A percentile compares a stretch with the other conserved stretches of the same genome.
These are phyloP conservation scores for Acrocephalus scirpaceus DNA, from an alignment of 2,797 vertebrate species.

Conservation along the genomic window DNA sequence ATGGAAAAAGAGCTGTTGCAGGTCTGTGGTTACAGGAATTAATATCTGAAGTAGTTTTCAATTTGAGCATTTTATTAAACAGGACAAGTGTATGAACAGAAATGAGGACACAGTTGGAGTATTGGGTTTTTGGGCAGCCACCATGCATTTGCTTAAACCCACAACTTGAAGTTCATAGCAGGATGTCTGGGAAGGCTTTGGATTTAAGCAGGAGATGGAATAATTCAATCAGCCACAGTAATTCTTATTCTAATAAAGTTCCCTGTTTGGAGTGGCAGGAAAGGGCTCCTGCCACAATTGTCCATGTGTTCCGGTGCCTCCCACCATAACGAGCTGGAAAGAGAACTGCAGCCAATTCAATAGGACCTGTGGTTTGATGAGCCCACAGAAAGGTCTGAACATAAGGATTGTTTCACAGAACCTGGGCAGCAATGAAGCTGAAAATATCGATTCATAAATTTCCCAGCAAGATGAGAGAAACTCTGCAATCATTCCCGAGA, in stretches of 20 bases:
- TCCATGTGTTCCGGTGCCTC: slow-evolving; percentile 44
- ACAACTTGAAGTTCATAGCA: neutral
- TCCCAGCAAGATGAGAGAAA: slow-evolving; percentile 32
- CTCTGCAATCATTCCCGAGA: neutral
- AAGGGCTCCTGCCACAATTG: slow-evolving; percentile 7
- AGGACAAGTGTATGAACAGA: neutral
- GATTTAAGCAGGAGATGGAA: neutral
- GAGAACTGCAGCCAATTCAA: slow-evolving; percentile 52
- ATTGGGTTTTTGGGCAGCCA: neutral
- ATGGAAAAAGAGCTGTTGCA: neutral
- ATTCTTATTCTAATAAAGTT: slow-evolving; percentile 43
- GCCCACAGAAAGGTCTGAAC: slow-evolving; percentile 53
- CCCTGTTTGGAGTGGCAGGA: slow-evolving; percentile 7
- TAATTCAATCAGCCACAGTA: neutral
- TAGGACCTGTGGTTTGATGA: slow-evolving; percentile 47
- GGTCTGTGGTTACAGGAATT: neutral
- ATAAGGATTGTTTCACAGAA: slow-evolving; percentile 71
- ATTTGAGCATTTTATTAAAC: neutral
- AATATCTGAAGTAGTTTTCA: neutral
- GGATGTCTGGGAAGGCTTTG: neutral
- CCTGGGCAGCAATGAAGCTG: slow-evolving; percentile 66
- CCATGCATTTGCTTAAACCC: neutral
- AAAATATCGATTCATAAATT: slow-evolving; percentile 67
- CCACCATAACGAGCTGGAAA: slow-evolving; percentile 55
- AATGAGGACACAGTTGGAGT: neutral